Percentiles rank a stretch among this genome's conserved stretches.
These are phyloP conservation scores for Vanessa cardui DNA, from an alignment of 2,888 invertebrate species.

Conservation along the genomic window DNA sequence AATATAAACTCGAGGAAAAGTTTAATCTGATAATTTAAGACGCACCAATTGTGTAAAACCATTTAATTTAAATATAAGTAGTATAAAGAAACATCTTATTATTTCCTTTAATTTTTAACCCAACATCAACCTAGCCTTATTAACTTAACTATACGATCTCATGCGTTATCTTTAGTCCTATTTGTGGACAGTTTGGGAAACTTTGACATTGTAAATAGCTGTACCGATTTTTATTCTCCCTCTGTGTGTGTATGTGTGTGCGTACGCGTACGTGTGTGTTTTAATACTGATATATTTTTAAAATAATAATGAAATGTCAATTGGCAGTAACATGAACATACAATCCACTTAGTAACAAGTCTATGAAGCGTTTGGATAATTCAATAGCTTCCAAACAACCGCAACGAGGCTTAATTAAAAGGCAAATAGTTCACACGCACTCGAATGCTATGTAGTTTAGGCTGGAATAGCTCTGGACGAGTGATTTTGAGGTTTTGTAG, in stretches of 20 bases:
- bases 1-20: conserved; percentile 15
- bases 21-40: conserved; percentile 4
- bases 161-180: too few relatives aligned
- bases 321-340: not conserved
- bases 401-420: conserved; percentile 19
- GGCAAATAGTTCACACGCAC: conserved; percentile 18
- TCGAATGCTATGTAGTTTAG: conserved; percentile 9
- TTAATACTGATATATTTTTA: too few relatives aligned
- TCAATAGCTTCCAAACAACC: not conserved
- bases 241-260: too few relatives aligned
- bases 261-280: too few relatives aligned
- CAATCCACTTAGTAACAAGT: not conserved
- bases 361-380: not conserved
- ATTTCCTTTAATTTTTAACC: not conserved
- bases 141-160: too few relatives aligned
- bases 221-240: too few relatives aligned
- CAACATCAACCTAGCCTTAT: too few relatives aligned
- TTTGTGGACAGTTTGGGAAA: too few relatives aligned
- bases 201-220: too few relatives aligned
- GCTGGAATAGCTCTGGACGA: not conserved
- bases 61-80: not conserved
- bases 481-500: conserved; percentile 1
- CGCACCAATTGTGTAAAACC: not conserved
- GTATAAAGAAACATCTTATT: not conserved
- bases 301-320: too few relatives aligned